These are phyloP conservation scores for Karalla daura DNA, from an alignment of 2,797 vertebrate species.

Conservation along the genomic window DNA sequence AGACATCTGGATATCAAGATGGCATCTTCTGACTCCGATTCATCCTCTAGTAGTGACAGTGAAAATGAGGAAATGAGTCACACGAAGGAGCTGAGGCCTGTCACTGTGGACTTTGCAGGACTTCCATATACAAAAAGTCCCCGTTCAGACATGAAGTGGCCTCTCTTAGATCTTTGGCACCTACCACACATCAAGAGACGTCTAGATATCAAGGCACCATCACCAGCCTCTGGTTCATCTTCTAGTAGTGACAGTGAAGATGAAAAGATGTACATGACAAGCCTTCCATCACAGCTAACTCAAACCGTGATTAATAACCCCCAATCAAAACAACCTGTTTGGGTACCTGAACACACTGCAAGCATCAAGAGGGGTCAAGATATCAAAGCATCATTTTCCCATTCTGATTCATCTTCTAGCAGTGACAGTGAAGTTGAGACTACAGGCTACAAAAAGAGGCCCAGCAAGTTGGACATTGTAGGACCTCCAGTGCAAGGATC, in stretches of 20 bases:
- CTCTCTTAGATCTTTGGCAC: neutral
- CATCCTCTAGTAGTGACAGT: constrained; percentile 10
- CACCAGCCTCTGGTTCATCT: neutral
- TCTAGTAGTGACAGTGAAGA: constrained; percentile 41
- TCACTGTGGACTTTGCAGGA: too few relatives aligned
- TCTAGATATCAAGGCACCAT: constrained; percentile 30
- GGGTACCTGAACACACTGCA: neutral
- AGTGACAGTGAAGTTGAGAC: constrained; percentile 25
- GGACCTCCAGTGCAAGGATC: neutral
- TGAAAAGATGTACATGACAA: neutral
- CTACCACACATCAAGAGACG: constrained; percentile 1
- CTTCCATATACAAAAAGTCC: too few relatives aligned
- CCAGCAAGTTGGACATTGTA: neutral
- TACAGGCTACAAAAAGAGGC: neutral
- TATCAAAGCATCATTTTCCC: neutral
- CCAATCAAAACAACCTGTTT: neutral
- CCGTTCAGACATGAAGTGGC: neutral
- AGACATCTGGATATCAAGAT: neutral
- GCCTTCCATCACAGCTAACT: neutral
- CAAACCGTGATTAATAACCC: neutral
- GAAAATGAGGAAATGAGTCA: neutral
- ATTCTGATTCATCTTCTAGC: constrained; percentile 3
- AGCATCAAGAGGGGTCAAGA: constrained; percentile 8
- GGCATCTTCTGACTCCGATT: neutral
- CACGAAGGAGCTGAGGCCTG: neutral